Conservation (phyloP, 2,888 invertebrate genomes). For the Mimachlamys varia region DNA sequence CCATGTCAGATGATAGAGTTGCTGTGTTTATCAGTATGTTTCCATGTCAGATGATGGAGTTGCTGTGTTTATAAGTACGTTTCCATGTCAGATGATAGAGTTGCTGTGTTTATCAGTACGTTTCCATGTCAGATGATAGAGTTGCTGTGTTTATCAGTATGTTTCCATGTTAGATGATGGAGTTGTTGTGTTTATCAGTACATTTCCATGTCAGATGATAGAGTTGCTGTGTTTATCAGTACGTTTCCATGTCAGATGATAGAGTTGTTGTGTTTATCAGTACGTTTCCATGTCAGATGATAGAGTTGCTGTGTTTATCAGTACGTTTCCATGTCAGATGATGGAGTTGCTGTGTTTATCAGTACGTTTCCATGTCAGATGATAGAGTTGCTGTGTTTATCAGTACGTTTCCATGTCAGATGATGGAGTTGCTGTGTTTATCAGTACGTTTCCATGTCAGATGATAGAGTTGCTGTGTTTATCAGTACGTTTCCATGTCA, state of each 20-base stretch:
- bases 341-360: constrained; percentile 90
- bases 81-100: constrained; percentile 83
- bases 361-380: constrained; percentile 59
- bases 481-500: constrained; percentile 51
- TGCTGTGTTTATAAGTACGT: constrained; percentile 85
- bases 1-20: constrained; percentile 84
- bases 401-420: constrained; percentile 58
- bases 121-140: constrained; percentile 83
- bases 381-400: constrained; percentile 89
- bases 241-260: constrained; percentile 79
- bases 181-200: constrained; percentile 87
- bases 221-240: constrained; percentile 88
- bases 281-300: constrained; percentile 61
- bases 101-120: constrained; percentile 86
- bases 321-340: constrained; percentile 60
- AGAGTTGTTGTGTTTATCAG: constrained; percentile 88
- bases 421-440: constrained; percentile 89
- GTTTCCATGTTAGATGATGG: constrained; percentile 81
- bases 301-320: constrained; percentile 90
- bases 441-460: constrained; percentile 57
- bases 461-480: constrained; percentile 88
- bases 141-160: constrained; percentile 86
- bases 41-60: constrained; percentile 83
- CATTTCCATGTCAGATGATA: constrained; percentile 79
- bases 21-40: constrained; percentile 84